A percentile compares a stretch with the other conserved stretches of the same genome.
phyloP scores from a whole-genome alignment of 2,888 invertebrate genomes.

The Neoitamus cyanurus region DNA sequence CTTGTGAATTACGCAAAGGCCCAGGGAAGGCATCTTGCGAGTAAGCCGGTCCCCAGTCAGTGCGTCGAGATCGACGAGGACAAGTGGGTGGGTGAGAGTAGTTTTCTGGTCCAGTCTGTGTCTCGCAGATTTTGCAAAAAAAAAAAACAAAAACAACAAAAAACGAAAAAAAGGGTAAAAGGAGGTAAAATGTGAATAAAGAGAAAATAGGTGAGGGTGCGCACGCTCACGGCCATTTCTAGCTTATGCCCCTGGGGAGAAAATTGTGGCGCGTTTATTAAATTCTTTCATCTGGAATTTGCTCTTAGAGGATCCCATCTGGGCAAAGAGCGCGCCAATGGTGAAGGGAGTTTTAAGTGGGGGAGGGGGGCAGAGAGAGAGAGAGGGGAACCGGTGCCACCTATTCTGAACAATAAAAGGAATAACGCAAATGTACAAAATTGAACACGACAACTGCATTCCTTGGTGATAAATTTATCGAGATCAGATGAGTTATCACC shows the following conservation, averaged over 20 bases:
- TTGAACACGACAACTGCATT: conserved; percentile 29
- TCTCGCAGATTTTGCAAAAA: neutral
- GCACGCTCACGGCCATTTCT: neutral
- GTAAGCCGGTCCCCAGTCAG: too few relatives aligned
- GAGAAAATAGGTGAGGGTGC: neutral
- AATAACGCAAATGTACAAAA: neutral
- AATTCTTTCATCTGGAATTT: neutral
- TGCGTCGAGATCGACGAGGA: neutral
- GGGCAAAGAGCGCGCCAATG: neutral
- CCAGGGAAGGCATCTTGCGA: neutral
- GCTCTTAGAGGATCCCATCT: neutral
- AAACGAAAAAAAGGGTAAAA: neutral
- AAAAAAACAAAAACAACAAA: neutral
- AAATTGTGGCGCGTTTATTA: neutral
- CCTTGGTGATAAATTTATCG: conserved; percentile 35
- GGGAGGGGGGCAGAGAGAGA: neutral
- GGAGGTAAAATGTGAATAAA: neutral
- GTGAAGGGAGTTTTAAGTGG: neutral
- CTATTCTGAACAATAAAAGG: neutral
- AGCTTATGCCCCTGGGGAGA: neutral
- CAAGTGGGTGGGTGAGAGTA: neutral
- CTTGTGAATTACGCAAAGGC: neutral
- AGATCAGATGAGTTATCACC: conserved; percentile 38
- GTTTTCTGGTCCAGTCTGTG: neutral
- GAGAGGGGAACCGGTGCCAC: neutral